Evolutionary conservation across 2,888 invertebrate species (phyloP).

Genomic region (Silvanus unidentatus): DNA sequence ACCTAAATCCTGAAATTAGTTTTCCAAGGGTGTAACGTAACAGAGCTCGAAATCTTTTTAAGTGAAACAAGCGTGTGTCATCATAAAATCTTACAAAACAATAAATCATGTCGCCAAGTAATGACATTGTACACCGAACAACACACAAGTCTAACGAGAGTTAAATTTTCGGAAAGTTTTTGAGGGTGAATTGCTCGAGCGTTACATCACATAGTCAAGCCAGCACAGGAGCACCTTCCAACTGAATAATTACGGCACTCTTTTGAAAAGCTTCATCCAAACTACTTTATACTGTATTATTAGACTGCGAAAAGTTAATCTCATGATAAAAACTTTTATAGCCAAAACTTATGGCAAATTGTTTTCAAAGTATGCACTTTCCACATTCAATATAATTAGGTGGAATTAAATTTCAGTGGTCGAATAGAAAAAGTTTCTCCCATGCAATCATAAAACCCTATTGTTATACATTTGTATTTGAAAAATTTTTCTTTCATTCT

Average conservation of each 20-base stretch:
- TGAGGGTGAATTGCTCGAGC: constrained; percentile 16
- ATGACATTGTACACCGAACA: not conserved
- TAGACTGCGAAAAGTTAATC: constrained; percentile 21
- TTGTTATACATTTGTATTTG: no score
- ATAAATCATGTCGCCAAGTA: constrained; percentile 18
- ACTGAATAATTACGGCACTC: constrained; percentile 20
- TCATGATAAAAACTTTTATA: constrained; percentile 22
- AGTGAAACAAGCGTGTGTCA: constrained; percentile 18
- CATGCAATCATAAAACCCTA: no score
- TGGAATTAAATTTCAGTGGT: not conserved
- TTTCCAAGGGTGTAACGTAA: no score
- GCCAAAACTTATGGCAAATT: constrained; percentile 19
- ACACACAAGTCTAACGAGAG: not conserved
- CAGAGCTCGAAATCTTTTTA: constrained; percentile 21
- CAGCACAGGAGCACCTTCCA: constrained; percentile 18
- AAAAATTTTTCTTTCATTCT: no score
- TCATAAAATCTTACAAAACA: constrained; percentile 20
- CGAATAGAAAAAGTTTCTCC: no score
- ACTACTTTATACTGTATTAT: not conserved
- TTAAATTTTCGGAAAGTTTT: constrained; percentile 9
- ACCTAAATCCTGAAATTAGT: not conserved
- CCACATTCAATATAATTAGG: constrained; percentile 4
- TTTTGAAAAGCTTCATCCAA: constrained; percentile 6
- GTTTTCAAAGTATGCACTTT: constrained; percentile 16
- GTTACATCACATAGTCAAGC: constrained; percentile 8